Evolutionary conservation across 1,140 invertebrate genomes (phyloP).

Genomic region (Bombus balteatus): DNA sequence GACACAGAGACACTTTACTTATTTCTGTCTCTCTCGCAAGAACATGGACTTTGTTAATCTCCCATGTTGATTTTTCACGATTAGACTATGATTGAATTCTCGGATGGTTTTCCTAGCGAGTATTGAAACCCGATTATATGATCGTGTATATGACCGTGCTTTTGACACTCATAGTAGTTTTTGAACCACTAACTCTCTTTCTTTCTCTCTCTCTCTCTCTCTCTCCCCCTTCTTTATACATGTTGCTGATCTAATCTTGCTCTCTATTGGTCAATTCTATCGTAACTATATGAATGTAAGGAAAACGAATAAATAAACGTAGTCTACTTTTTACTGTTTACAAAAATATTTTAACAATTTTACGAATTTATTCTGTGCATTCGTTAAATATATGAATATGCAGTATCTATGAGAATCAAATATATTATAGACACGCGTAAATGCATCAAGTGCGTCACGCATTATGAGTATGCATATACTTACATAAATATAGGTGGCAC

Average conservation of each 20-base stretch:
- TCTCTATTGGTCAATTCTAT: conserved; percentile 4
- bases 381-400: not conserved
- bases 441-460: not conserved
- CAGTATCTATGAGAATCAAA: no score
- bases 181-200: not conserved
- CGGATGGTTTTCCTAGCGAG: no score
- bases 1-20: no score
- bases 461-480: not conserved
- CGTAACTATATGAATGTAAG: not conserved
- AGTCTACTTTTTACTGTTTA: not conserved
- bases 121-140: no score
- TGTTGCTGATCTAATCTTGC: not conserved
- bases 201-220: not conserved
- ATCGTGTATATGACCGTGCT: no score
- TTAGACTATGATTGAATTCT: no score
- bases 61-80: no score
- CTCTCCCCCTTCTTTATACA: not conserved
- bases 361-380: not conserved
- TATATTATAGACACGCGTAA: not conserved
- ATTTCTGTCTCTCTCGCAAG: no score
- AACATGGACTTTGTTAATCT: no score
- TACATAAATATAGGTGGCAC: not conserved
- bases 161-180: no score
- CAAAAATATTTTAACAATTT: not conserved
- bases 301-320: not conserved